Conservation (phyloP, 1,140 invertebrate genomes). For the Caerostris darwini region DNA sequence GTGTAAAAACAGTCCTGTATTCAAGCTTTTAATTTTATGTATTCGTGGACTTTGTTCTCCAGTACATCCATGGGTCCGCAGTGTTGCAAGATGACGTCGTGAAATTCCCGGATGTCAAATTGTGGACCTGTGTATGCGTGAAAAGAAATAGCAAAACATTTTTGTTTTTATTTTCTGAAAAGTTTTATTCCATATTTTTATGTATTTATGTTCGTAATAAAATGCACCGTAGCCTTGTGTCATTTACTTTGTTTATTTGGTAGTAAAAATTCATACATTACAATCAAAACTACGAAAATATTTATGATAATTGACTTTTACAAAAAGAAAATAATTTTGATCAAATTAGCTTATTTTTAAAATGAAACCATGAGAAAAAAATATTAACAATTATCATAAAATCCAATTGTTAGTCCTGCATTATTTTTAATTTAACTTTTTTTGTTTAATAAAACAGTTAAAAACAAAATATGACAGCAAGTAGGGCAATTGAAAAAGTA, state of each 20-base stretch:
- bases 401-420: too few relatives aligned
- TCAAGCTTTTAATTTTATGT: conserved; percentile 20
- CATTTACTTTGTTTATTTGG: not conserved
- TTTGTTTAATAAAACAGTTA: too few relatives aligned
- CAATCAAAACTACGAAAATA: too few relatives aligned
- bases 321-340: not conserved
- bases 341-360: not conserved
- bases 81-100: conserved; percentile 18
- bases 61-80: conserved; percentile 48
- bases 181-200: conserved; percentile 56
- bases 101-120: conserved; percentile 44
- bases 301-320: not conserved
- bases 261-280: too few relatives aligned
- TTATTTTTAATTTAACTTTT: too few relatives aligned
- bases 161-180: conserved; percentile 61
- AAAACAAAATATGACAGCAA: too few relatives aligned
- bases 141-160: conserved; percentile 15
- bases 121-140: conserved; percentile 18
- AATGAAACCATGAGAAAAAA: too few relatives aligned
- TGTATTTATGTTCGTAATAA: conserved; percentile 72
- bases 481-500: too few relatives aligned
- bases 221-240: conserved; percentile 70
- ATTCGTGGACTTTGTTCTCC: conserved; percentile 51
- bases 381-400: too few relatives aligned
- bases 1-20: not conserved